These are phyloP conservation scores for Blastomussa wellsi DNA, from an alignment of 92 coral and sea anemone genomes.

Conservation along the genomic window DNA sequence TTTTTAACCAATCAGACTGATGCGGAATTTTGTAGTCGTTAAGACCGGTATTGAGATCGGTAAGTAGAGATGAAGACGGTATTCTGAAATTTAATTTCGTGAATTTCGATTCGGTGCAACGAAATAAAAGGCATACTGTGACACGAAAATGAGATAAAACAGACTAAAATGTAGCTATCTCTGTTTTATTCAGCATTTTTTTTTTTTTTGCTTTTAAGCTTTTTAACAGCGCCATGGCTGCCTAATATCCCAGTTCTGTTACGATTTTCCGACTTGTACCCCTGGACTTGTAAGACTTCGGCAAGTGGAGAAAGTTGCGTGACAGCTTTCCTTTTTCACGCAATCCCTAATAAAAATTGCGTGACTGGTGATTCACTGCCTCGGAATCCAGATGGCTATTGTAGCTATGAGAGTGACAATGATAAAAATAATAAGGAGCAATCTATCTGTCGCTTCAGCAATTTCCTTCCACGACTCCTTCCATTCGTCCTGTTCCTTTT, in stretches of 20 bases:
- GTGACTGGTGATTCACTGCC: background rate
- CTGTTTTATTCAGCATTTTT: background rate
- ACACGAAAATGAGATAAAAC: too few species aligned
- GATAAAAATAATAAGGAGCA: conserved; percentile 59
- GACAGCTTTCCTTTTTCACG: background rate
- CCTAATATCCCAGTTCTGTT: background rate
- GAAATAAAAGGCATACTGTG: too few species aligned
- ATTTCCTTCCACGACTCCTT: conserved; percentile 70
- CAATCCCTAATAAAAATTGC: background rate
- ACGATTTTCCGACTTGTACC: background rate
- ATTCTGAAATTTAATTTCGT: too few species aligned
- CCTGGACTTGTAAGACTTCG: background rate
- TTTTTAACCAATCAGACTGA: too few species aligned
- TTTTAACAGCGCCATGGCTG: background rate
- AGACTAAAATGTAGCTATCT: too few species aligned
- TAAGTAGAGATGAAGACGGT: too few species aligned
- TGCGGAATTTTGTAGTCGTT: too few species aligned
- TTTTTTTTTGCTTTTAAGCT: background rate
- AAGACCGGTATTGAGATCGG: too few species aligned
- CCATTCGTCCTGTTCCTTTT: conserved; percentile 43
- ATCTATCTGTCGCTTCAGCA: conserved; percentile 59
- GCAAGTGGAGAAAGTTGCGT: background rate
- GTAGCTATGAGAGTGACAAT: background rate
- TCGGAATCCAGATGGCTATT: conserved; percentile 6
- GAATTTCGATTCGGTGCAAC: too few species aligned